These are phyloP conservation scores for Pheucticus melanocephalus DNA, from an alignment of 2,113 vertebrate species.

Conservation along the genomic window DNA sequence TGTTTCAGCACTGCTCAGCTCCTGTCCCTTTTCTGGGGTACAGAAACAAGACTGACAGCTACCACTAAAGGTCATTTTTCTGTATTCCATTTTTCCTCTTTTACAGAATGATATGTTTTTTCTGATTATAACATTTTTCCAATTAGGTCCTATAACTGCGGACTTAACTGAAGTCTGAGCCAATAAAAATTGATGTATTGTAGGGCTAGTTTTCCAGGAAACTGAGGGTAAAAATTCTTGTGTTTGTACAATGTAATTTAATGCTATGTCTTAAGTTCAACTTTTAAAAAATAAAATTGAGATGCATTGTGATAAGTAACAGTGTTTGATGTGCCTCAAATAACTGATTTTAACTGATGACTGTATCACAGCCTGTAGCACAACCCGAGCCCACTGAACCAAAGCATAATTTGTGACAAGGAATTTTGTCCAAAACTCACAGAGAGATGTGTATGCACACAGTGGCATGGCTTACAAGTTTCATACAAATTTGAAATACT, in stretches of 20 bases:
- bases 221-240: not conserved
- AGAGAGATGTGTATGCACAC: not conserved
- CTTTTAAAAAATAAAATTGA: not conserved
- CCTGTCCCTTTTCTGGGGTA: not conserved
- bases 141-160: not conserved
- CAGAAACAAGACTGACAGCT: not conserved
- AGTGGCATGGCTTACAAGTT: not conserved
- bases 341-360: not conserved
- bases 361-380: not conserved
- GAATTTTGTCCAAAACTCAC: not conserved
- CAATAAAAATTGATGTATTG: not conserved
- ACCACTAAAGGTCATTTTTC: not conserved
- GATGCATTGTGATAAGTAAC: not conserved
- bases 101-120: not conserved
- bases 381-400: not conserved
- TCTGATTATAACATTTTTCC: not conserved
- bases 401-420: not conserved
- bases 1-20: not conserved
- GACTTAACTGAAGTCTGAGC: not conserved
- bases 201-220: not conserved
- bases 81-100: not conserved
- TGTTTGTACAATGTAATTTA: not conserved
- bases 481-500: not conserved
- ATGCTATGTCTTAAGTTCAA: not conserved
- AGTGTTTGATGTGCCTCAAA: not conserved